phyloP scores from a whole-genome alignment of 2,888 invertebrate species.

The Hyles lineata region DNA sequence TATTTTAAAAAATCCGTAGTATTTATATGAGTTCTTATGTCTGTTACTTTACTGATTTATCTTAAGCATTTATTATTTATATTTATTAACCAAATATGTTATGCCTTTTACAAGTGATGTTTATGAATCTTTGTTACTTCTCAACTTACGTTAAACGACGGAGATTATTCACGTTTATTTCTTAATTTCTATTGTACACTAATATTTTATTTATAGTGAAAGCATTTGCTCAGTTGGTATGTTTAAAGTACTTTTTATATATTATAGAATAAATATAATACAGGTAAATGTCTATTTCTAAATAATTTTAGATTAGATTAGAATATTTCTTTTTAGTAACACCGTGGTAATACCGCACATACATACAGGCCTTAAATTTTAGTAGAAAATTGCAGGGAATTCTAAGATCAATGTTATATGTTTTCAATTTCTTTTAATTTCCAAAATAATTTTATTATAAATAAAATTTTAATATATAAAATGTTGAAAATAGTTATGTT shows the following conservation, averaged over 20 bases:
- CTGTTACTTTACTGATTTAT: conserved; percentile 5
- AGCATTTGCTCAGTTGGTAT: conserved; percentile 13
- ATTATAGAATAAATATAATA: conserved; percentile 13
- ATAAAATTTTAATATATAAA: not conserved
- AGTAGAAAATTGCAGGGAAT: not conserved
- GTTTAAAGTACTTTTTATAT: not conserved
- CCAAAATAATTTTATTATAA: not conserved
- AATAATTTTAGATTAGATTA: conserved; percentile 6
- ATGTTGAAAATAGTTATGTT: conserved; percentile 1
- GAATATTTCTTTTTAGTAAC: not conserved
- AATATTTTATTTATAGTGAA: conserved; percentile 13
- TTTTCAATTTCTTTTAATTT: not conserved
- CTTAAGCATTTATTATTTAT: conserved; percentile 1
- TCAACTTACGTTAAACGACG: conserved; percentile 1
- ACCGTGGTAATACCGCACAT: not conserved
- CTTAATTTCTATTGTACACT: conserved; percentile 1
- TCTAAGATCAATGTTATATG: not conserved
- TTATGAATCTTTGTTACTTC: conserved; percentile 13
- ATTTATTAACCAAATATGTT: conserved; percentile 10
- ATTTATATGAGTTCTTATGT: not conserved
- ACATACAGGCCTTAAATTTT: conserved; percentile 10
- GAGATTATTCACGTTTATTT: conserved; percentile 17
- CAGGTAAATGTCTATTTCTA: conserved; percentile 18
- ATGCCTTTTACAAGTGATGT: not conserved
- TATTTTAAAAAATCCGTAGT: too few species aligned